These are phyloP conservation scores for Linurgus olivaceus DNA, from an alignment of 2,797 vertebrate species.

Conservation along the genomic window DNA sequence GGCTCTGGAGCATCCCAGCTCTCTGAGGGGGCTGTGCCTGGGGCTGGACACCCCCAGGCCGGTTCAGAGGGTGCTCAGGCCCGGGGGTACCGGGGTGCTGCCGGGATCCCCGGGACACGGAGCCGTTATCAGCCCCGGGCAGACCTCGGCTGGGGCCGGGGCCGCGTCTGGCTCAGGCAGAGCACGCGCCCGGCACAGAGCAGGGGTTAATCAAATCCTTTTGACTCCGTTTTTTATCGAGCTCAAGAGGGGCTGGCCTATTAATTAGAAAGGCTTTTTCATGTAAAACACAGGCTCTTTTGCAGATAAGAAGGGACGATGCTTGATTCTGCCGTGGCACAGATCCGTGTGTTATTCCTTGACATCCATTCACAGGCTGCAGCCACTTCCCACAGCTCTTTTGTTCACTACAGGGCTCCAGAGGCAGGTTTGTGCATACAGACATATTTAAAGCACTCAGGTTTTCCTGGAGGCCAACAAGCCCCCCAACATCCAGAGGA, in stretches of 20 bases:
- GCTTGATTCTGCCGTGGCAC: slow-evolving; percentile 44
- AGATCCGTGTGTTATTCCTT: background rate
- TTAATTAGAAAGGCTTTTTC: slow-evolving; percentile 79
- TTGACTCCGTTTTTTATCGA: slow-evolving; percentile 72
- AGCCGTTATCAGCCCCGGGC: background rate
- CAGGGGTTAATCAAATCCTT: slow-evolving; percentile 76
- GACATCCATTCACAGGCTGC: slow-evolving; percentile 8
- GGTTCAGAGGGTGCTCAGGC: accelerated
- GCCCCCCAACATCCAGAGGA: background rate
- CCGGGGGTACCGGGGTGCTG: background rate
- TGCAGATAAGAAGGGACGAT: slow-evolving; percentile 70
- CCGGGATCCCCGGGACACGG: background rate
- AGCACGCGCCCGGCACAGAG: background rate
- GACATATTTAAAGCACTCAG: background rate
- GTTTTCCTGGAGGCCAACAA: background rate
- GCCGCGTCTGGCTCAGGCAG: background rate
- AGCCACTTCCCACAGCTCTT: slow-evolving; percentile 24
- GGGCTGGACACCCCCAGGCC: accelerated
- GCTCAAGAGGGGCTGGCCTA: slow-evolving; percentile 72
- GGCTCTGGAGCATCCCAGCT: background rate
- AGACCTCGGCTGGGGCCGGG: background rate
- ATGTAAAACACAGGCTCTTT: slow-evolving; percentile 74
- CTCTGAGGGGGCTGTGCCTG: accelerated
- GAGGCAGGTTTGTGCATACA: background rate
- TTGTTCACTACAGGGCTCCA: background rate